phyloP scores from a whole-genome alignment of 2,888 invertebrate species.

The Lepidonotus clava region DNA sequence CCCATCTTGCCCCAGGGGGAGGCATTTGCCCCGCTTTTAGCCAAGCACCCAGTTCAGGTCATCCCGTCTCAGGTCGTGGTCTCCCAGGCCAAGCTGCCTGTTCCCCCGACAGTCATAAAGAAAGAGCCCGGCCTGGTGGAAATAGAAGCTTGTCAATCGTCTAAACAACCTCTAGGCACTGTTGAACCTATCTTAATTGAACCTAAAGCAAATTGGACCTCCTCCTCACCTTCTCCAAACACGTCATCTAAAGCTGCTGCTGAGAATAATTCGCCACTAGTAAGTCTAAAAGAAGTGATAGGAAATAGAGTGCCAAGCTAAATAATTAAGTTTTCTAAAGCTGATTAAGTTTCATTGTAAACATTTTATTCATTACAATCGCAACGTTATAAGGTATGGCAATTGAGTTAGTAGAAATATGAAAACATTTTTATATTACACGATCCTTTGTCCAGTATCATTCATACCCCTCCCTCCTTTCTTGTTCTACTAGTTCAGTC shows the following conservation, averaged over 20 bases:
- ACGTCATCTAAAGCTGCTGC: neutral
- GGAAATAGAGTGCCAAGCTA: no score
- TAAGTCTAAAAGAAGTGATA: no score
- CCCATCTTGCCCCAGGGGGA: slow-evolving; percentile 20
- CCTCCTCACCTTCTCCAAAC: neutral
- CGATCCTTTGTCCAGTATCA: no score
- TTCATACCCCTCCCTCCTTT: no score
- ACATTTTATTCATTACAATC: no score
- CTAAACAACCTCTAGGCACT: neutral
- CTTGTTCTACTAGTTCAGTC: no score
- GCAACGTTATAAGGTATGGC: no score
- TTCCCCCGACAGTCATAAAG: neutral
- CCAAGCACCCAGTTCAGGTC: neutral
- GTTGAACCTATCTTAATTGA: slow-evolving; percentile 2
- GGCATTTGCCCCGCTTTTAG: neutral
- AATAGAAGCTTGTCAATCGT: neutral
- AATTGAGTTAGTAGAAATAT: no score
- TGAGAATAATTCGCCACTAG: neutral
- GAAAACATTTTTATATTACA: no score
- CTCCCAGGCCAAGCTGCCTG: neutral
- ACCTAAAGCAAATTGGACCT: neutral
- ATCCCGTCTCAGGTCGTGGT: neutral
- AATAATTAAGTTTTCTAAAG: no score
- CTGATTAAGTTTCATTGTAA: no score
- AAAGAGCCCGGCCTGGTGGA: neutral